These are phyloP conservation scores for Ennomos quercinarius DNA, from an alignment of 2,888 invertebrate species.

Conservation along the genomic window DNA sequence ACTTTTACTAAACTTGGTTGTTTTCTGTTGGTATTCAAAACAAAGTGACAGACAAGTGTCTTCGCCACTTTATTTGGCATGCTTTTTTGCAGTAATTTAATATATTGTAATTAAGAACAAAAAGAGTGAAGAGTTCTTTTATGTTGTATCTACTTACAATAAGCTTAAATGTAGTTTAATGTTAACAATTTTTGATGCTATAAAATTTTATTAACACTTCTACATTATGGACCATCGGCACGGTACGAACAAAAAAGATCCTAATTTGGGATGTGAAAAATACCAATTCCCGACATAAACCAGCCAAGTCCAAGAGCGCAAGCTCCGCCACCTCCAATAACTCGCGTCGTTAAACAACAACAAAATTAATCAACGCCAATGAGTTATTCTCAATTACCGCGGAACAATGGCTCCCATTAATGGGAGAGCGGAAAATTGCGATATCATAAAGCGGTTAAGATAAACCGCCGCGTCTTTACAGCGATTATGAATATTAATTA, in stretches of 20 bases:
- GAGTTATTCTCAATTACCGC: conserved; percentile 42
- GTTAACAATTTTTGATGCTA: no score
- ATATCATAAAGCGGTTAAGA: conserved; percentile 57
- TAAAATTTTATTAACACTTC: no score
- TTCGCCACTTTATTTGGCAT: no score
- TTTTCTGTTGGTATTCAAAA: no score
- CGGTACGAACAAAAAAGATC: background rate
- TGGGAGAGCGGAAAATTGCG: conserved; percentile 45
- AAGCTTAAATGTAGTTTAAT: no score
- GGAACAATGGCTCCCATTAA: conserved; percentile 37
- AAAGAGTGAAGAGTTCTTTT: no score
- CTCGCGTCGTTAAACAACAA: conserved; percentile 38
- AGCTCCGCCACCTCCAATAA: conserved; percentile 24
- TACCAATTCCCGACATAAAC: conserved; percentile 5
- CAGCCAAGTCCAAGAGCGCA: conserved; percentile 9
- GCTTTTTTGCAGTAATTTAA: no score
- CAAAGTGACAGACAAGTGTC: no score
- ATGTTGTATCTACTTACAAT: no score
- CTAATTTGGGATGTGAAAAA: conserved; percentile 6
- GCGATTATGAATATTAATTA: conserved; percentile 69
- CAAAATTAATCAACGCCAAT: conserved; percentile 42
- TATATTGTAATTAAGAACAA: no score
- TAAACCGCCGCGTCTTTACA: conserved; percentile 58
- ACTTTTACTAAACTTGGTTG: no score
- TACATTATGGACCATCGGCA: no score